Percentiles rank a stretch among this genome's conserved stretches.
phyloP scores from a whole-genome alignment of 2,888 invertebrate species.

The Tipula unca region DNA sequence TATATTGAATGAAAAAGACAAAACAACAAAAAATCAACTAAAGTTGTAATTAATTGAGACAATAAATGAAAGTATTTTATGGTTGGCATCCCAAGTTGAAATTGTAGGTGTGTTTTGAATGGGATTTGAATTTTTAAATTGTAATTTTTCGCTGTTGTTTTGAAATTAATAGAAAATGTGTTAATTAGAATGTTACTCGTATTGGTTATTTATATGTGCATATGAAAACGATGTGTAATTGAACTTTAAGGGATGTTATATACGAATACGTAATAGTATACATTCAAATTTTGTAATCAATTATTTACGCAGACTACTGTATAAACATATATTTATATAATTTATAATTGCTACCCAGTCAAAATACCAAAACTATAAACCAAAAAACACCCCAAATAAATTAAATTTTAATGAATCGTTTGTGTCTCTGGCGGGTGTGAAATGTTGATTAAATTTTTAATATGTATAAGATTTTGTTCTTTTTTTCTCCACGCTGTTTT shows the following conservation, averaged over 20 bases:
- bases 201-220: neutral
- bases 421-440: neutral
- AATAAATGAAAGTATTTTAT: slow-evolving; percentile 8
- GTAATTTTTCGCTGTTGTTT: neutral
- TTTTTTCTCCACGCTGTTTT: neutral
- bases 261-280: neutral
- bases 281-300: neutral
- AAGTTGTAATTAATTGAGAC: slow-evolving; percentile 8
- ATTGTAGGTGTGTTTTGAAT: neutral
- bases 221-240: neutral
- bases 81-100: neutral
- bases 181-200: neutral
- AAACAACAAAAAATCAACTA: neutral
- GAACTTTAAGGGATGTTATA: neutral
- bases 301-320: neutral
- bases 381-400: neutral
- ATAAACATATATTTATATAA: too few species aligned
- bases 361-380: neutral
- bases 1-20: neutral
- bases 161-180: neutral
- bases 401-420: neutral
- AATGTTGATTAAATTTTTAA: neutral
- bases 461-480: neutral
- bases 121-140: neutral
- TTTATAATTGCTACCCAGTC: neutral